Evolutionary conservation across 2,797 vertebrate species (phyloP).

Genomic region (Sebastes dallii): DNA sequence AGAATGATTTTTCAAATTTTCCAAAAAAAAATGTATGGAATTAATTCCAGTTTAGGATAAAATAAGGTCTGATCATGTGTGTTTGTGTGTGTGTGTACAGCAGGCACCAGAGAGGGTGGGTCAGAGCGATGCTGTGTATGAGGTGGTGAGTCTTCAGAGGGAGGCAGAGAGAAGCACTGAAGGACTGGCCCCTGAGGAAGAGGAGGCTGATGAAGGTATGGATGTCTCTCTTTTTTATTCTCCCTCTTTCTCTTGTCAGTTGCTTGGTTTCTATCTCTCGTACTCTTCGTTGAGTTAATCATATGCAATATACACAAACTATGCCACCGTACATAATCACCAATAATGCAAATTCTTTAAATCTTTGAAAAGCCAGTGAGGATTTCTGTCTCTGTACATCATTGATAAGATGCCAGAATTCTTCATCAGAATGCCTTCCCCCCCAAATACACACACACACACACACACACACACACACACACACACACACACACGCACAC

Average conservation of each 20-base stretch:
- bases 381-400: neutral
- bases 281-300: neutral
- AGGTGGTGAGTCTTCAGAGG: conserved; percentile 93
- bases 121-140: conserved; percentile 90
- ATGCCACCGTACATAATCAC: neutral
- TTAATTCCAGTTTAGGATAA: neutral
- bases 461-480: neutral
- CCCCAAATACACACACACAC: neutral
- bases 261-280: neutral
- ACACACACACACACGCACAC: no score
- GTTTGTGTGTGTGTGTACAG: conserved; percentile 43
- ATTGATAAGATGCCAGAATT: neutral
- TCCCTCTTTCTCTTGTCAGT: neutral
- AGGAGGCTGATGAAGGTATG: conserved; percentile 92
- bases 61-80: neutral
- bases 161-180: conserved; percentile 86
- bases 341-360: neutral
- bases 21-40: neutral
- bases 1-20: no score
- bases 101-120: conserved; percentile 86
- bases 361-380: neutral
- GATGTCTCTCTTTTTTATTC: neutral
- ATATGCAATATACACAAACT: neutral
- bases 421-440: neutral
- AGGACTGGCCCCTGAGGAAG: conserved; percentile 87